phyloP scores from a whole-genome alignment of 53 echinoderm and acorn worm species.

The Mesocentrotus franciscanus region DNA sequence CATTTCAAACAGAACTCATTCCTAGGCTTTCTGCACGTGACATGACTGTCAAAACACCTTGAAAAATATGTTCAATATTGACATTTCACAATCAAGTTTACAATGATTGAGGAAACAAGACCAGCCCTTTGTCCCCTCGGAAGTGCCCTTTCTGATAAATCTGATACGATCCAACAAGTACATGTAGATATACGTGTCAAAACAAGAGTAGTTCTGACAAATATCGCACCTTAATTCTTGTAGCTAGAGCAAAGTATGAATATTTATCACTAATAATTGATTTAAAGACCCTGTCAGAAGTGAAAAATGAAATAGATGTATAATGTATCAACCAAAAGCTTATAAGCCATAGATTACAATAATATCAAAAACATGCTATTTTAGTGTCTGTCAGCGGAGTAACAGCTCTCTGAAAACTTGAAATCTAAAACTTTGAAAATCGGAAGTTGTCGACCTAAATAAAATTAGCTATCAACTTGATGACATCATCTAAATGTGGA shows the following conservation, averaged over 20 bases:
- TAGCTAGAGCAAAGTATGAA: not conserved
- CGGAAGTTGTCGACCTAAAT: too few species aligned
- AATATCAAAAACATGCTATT: too few species aligned
- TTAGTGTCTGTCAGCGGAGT: too few species aligned
- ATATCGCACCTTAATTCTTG: not conserved
- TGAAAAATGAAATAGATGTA: too few species aligned
- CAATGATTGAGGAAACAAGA: not conserved
- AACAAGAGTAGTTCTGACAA: not conserved
- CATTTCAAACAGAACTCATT: not conserved
- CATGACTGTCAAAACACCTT: not conserved
- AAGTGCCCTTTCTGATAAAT: not conserved
- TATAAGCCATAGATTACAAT: too few species aligned
- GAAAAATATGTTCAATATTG: not conserved
- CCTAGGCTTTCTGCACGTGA: not conserved
- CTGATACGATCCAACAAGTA: not conserved
- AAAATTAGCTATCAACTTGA: too few species aligned
- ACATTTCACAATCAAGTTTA: conserved; percentile 4
- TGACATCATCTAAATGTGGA: too few species aligned
- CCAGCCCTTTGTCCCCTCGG: not conserved
- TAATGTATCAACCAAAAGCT: too few species aligned
- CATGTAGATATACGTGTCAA: not conserved
- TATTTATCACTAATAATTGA: not conserved
- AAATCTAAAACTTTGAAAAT: too few species aligned
- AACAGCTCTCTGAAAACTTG: too few species aligned
- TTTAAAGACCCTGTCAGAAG: too few species aligned